phyloP scores from a whole-genome alignment of 2,888 invertebrate species.

The Prosopocoilus inquinatus region DNA sequence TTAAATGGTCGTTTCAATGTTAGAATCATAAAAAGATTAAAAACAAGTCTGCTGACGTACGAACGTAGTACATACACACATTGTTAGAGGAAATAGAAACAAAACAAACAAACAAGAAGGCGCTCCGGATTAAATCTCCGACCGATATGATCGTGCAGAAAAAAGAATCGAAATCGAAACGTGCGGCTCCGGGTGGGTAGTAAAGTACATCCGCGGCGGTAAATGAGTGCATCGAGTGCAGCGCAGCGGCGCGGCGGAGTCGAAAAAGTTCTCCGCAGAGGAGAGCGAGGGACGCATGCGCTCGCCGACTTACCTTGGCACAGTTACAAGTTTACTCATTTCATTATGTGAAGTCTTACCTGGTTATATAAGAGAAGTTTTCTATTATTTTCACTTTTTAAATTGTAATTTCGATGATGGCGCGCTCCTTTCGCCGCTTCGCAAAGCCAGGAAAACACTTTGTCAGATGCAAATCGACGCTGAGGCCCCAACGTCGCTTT shows the following conservation, averaged over 20 bases:
- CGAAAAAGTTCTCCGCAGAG: not conserved
- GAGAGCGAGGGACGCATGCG: slow-evolving; percentile 31
- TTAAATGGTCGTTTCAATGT: too few relatives aligned
- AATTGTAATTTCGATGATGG: slow-evolving; percentile 40
- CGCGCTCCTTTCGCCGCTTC: slow-evolving; percentile 19
- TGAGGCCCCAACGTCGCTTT: too few relatives aligned
- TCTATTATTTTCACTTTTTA: slow-evolving; percentile 52
- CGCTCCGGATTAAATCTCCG: too few relatives aligned
- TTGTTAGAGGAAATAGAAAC: too few relatives aligned
- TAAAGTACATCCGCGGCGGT: too few relatives aligned
- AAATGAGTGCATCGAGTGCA: not conserved
- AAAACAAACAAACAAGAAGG: too few relatives aligned
- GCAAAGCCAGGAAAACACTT: too few relatives aligned
- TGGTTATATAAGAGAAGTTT: slow-evolving; percentile 50
- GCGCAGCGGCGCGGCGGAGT: not conserved
- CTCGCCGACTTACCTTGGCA: slow-evolving; percentile 48
- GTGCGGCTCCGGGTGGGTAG: too few relatives aligned
- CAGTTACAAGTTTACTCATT: slow-evolving; percentile 45
- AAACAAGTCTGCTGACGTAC: too few relatives aligned
- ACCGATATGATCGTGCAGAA: not conserved
- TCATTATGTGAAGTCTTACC: slow-evolving; percentile 47
- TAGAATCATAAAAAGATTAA: too few relatives aligned
- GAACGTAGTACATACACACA: too few relatives aligned
- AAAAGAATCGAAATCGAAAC: not conserved
- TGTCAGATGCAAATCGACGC: too few relatives aligned